phyloP scores from a whole-genome alignment of 2,888 invertebrate species.

The Mimas tiliae region DNA sequence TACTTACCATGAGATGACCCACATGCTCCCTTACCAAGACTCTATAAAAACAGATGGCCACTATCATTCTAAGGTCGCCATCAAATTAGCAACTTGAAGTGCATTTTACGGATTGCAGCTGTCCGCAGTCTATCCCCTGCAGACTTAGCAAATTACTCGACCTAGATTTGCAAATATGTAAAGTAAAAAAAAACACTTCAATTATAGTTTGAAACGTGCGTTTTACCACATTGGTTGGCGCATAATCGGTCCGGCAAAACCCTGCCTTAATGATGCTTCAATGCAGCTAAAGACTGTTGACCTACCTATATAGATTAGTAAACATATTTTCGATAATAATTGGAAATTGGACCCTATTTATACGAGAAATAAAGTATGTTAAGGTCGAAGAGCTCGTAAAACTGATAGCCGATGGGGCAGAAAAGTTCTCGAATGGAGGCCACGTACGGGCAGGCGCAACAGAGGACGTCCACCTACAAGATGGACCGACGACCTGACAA shows the following conservation, averaged over 20 bases:
- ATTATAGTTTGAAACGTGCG: background rate
- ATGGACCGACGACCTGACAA: too few species aligned
- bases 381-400: too few species aligned
- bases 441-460: too few species aligned
- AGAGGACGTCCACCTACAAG: too few species aligned
- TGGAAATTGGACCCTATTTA: too few species aligned
- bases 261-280: conserved; percentile 33
- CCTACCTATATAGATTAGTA: background rate
- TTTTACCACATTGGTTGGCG: conserved; percentile 15
- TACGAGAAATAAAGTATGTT: too few species aligned
- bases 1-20: too few species aligned
- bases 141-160: conserved; percentile 8
- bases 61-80: background rate
- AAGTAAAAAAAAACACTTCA: background rate
- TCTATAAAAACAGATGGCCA: too few species aligned
- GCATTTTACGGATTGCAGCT: conserved; percentile 16
- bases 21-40: too few species aligned
- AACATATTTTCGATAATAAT: background rate
- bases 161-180: conserved; percentile 8
- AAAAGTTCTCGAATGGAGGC: too few species aligned
- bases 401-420: too few species aligned
- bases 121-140: conserved; percentile 1
- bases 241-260: conserved; percentile 5
- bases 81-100: background rate
- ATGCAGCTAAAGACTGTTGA: conserved; percentile 28